Base-by-base conservation (phyloP, 2,888 invertebrate species). In the Sphaerophoria rueppellii region DNA sequence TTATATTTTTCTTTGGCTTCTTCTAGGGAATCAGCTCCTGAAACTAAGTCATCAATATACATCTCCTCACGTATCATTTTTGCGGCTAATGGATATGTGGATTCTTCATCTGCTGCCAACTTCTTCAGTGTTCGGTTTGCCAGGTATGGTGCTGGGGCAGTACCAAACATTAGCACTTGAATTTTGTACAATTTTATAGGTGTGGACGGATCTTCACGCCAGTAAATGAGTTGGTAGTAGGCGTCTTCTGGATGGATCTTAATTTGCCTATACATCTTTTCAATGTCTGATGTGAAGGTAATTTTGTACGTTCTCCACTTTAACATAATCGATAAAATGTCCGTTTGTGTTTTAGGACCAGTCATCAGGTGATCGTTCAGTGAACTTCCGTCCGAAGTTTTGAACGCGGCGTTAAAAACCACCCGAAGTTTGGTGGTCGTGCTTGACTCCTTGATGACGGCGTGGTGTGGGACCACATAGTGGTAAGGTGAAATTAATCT, bases 221-320 rank as follows among this genome's bases (percentile, higher is more conserved):
- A 76, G 7, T 78, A 34, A n/a, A 85, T 76, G 0, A 78, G 34
- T 11, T 76, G 74, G 9, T 72, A 67, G n/a, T 78, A 54, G 32
- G 58, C 58, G 34, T 80, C 32, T 1, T 12, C 34, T 12, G 34
- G 12, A 54, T 24, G 9, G 7, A 87, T 63, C 16, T 48, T 16
- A 16, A 67, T 70, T 37, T 79, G 78, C n/a, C 75, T 24, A 52
- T 70, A 80, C 73, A 69, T 73, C 67, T 80, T 85, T 6, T 69
- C 67, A 6, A 81, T 73, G 24, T 87, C 83, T 2, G 75, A 74
- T 4, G 88, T 88, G 11, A 91, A 76, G 46, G 63, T 79, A 50
- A 74, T 32, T 52, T 48, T 32, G 35, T 71, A 52, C 4, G 50
- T 71, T 72, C 60, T 35, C 60, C 71, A 72, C 52, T 37, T 50